Base-by-base conservation (phyloP, 2,888 invertebrate species). In the Dugesia japonica region DNA sequence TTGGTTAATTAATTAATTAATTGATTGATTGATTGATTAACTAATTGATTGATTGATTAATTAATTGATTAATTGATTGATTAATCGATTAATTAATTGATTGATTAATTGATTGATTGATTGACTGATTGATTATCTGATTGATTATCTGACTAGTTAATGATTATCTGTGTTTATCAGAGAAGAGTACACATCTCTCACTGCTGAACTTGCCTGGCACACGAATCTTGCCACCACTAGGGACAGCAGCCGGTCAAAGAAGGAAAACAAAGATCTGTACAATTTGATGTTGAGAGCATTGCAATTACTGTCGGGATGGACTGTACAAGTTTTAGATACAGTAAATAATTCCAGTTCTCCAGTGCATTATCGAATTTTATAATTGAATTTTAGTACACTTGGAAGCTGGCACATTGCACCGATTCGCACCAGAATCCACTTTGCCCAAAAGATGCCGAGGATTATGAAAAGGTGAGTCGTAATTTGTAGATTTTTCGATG, bases 361-460 rank as follows among this genome's bases (percentile, higher is more conserved):
- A 20, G 7, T 23, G 72, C 1, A 7, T 27, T 13, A 7, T 23
- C 74, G 75, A 26, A 28, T 15, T 1, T 20, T n/a, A 17, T 72
- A n/a, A n/a, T n/a, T 0, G 26, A 27, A 1, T 56, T 77, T 23
- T 72, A 81, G 77, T 94, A 94, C 85, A 93, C 94, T 0, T 98
- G 97, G 95, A 98, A 98, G 86, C 87, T 98, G 77, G 87, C 97
- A 80, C 94, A 98, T 85, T 97, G 97, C 0, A 97, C 95, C 0
- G 95, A 98, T 86, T 92, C 92, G 83, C 92, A 93, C 84, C 91
- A 91, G 85, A 97, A 94, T 84, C 89, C 92, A 79, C 89, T 92
- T 80, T 98, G 97, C 81, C 95, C 95, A 0, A 89, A 89, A 9
- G 93, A 94, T 83, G 95, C 97, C 0, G 97, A 98, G 86, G 95